phyloP scores from a whole-genome alignment of 2,888 invertebrate genomes.

The Diplolepis rosae region DNA sequence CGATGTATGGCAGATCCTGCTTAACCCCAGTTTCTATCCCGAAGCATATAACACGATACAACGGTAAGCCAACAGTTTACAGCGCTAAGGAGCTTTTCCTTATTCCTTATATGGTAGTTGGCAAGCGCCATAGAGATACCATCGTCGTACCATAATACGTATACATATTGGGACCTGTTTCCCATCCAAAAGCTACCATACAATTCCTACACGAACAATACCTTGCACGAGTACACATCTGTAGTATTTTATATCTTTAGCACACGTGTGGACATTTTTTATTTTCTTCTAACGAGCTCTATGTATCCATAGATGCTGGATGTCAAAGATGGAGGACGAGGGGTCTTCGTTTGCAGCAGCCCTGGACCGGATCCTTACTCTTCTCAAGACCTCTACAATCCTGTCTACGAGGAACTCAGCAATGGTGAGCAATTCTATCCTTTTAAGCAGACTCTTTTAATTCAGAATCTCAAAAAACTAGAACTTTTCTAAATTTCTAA shows the following conservation, averaged over 20 bases:
- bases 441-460: not conserved
- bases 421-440: conserved; percentile 75
- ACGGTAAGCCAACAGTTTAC: conserved; percentile 46
- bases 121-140: conserved; percentile 29
- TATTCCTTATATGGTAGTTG: conserved; percentile 40
- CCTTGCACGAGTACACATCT: conserved; percentile 21
- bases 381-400: conserved; percentile 82
- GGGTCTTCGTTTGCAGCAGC: conserved; percentile 74
- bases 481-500: not conserved
- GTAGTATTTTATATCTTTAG: conserved; percentile 24
- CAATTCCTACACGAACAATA: conserved; percentile 32
- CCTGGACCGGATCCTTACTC: conserved; percentile 80
- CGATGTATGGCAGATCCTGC: conserved; percentile 12
- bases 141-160: conserved; percentile 35
- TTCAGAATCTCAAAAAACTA: not conserved
- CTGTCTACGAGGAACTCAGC: conserved; percentile 88
- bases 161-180: conserved; percentile 36
- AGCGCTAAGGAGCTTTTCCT: conserved; percentile 46
- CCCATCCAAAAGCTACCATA: conserved; percentile 31
- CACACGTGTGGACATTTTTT: conserved; percentile 32
- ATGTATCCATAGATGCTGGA: conserved; percentile 67
- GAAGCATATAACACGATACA: conserved; percentile 29
- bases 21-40: conserved; percentile 8
- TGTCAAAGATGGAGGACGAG: conserved; percentile 66
- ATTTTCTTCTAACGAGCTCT: conserved; percentile 39